phyloP scores from a whole-genome alignment of 2,113 vertebrate genomes.

The Felis chaus region DNA sequence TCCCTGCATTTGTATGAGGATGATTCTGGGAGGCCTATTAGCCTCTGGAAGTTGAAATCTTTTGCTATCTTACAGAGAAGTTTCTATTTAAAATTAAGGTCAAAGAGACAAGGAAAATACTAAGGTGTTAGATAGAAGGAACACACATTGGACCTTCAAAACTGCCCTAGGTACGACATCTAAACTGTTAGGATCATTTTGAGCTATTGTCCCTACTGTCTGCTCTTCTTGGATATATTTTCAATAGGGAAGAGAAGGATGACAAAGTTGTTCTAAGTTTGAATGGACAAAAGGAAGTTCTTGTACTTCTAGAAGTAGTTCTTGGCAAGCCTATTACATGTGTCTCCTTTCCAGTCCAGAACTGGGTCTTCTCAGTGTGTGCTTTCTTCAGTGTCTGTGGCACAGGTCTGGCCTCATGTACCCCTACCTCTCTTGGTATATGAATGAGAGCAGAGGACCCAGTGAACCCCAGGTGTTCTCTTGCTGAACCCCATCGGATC shows the following conservation, averaged over 20 bases:
- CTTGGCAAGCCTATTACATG: background rate
- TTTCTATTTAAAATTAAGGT: constrained; percentile 4
- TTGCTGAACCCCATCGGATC: background rate
- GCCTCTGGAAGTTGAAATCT: background rate
- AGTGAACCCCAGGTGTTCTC: background rate
- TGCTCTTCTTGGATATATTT: background rate
- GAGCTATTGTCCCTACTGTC: background rate
- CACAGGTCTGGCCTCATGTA: background rate
- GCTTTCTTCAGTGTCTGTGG: background rate
- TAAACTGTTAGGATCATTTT: background rate
- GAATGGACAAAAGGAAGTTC: background rate
- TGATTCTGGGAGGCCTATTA: background rate
- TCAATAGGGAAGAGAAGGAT: background rate
- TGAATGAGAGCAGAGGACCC: background rate
- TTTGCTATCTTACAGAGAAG: background rate
- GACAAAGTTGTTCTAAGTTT: background rate
- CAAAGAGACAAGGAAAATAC: background rate
- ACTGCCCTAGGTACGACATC: background rate
- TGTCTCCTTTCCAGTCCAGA: background rate
- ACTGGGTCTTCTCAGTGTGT: background rate
- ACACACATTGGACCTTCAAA: background rate
- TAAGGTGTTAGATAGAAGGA: background rate
- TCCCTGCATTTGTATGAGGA: background rate
- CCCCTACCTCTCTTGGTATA: background rate
- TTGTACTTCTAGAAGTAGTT: background rate